Base-by-base conservation (phyloP, 2,888 invertebrate genomes). In the Epinotia nisella region DNA sequence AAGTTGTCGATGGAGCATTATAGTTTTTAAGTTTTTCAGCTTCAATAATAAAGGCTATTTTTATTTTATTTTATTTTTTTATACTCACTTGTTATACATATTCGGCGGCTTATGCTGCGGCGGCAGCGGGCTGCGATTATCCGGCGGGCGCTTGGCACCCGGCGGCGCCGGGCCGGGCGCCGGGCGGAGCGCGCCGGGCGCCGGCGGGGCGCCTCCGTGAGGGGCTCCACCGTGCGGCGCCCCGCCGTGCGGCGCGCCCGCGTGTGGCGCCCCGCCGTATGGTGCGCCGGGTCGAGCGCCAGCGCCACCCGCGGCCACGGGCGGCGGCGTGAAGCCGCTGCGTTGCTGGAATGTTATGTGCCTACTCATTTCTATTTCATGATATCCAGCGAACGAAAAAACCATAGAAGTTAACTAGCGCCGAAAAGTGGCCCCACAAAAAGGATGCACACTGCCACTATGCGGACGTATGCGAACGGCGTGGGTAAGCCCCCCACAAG, bases 311-410 rank as follows among this genome's bases (percentile, higher is more conserved):
- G 4, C 90, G 89, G 94, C 95, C 89, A 88, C 73, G 93, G 92
- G 29, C 90, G 93, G 66, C 86, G 93, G 41, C 88, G 95, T 96
- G 87, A 96, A 96, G 9, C 96, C 96, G 75, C 95, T 95, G 76
- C 97, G 95, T 85, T 95, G 94, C 84, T 94, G 91, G 7, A 75
- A 76, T 24, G 1, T 15, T 17, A 53, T 17, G 51, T 4, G n/a
- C 17, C 4, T 17, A 15, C 17, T n/a, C 5, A n/a, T 17, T 51
- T 7, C 2, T 13, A 45, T 15, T 45, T 45, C n/a, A 39, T n/a
- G n/a, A n/a, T n/a, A n/a, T n/a, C n/a, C n/a, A n/a, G n/a, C n/a
- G n/a, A n/a, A n/a, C n/a, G n/a, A n/a, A n/a, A n/a, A n/a, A n/a
- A n/a, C n/a, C n/a, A n/a, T n/a, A n/a, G n/a, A n/a, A n/a, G n/a